phyloP scores from a whole-genome alignment of 2,888 invertebrate genomes.

The Phortica okadai region DNA sequence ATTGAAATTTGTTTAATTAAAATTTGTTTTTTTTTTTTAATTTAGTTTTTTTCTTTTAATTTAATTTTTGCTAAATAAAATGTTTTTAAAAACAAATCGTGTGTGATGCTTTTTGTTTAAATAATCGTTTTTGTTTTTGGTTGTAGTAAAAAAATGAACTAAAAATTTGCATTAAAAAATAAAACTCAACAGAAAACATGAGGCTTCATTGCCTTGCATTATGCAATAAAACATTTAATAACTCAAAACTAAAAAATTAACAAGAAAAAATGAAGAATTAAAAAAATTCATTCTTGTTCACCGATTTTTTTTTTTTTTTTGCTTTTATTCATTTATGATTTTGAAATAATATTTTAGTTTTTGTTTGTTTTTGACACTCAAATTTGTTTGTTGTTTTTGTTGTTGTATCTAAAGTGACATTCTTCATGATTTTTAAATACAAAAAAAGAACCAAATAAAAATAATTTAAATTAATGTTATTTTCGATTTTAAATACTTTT shows the following conservation, averaged over 20 bases:
- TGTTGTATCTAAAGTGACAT: too few relatives aligned
- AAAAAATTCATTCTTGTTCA: background rate
- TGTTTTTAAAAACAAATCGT: constrained; percentile 21
- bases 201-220: constrained; percentile 7
- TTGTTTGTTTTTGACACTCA: background rate
- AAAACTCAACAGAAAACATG: constrained; percentile 25
- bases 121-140: constrained; percentile 36
- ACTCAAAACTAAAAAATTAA: constrained; percentile 23
- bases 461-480: too few relatives aligned
- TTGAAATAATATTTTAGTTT: constrained; percentile 37
- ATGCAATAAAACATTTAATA: constrained; percentile 18
- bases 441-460: background rate
- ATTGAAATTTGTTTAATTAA: constrained; percentile 31
- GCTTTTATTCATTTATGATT: constrained; percentile 31
- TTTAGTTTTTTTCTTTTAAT: constrained; percentile 47
- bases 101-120: constrained; percentile 37
- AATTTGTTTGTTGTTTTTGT: too few relatives aligned
- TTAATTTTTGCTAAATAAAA: constrained; percentile 45
- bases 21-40: constrained; percentile 54
- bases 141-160: constrained; percentile 28
- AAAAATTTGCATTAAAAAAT: constrained; percentile 27
- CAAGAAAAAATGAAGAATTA: background rate
- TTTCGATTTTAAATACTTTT: too few relatives aligned
- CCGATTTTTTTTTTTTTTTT: constrained; percentile 33
- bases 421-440: background rate